Evolutionary conservation across 2,888 invertebrate species (phyloP), one percentile per base, ranked within the genome.

Genomic region (Pecten maximus): DNA sequence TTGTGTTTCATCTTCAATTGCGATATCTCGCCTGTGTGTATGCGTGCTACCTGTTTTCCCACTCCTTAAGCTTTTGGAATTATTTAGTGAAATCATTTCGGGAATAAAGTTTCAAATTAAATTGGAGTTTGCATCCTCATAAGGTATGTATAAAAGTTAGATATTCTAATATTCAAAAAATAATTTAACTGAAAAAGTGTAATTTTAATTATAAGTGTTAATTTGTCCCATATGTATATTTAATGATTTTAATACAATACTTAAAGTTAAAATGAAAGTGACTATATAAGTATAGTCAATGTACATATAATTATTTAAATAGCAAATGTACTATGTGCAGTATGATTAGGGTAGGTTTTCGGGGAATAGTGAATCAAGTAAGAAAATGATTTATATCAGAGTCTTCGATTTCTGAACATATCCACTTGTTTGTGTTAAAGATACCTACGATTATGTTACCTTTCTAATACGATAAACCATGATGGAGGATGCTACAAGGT

Each of bases 401-500:
- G 0, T 28, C n/a, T n/a, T 44, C 12, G 44, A 12, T 44, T 44
- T 44, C 44, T 44, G 44, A 44, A 44, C 44, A 44, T 44, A 44
- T 6, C 6, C 6, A 44, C 44, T 44, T 12, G 8, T 44, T 10
- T 12, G 8, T 74, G 12, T 35, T 2, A 74, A 35, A 28, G 12
- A 35, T 74, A 35, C 23, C 10, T 74, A 74, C 28, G 6, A 6
- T 35, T 19, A n/a, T n/a, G 19, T 54, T 74, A 74, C 74, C 35
- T 74, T 12, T 35, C 74, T 28, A 74, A 74, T 28, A 35, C 28
- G 0, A 35, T 15, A 74, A 35, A 2, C 12, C 28, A 35, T 74
- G 74, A 74, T 74, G 35, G 74, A 74, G 6, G 74, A 74, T 74
- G 74, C 16, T 74, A 74, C 74, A 74, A 44, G 74, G 74, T 74